Evolutionary conservation across 92 coral and sea anemone species (phyloP), one percentile per base, ranked within the genome.

Genomic region (Porites rus): DNA sequence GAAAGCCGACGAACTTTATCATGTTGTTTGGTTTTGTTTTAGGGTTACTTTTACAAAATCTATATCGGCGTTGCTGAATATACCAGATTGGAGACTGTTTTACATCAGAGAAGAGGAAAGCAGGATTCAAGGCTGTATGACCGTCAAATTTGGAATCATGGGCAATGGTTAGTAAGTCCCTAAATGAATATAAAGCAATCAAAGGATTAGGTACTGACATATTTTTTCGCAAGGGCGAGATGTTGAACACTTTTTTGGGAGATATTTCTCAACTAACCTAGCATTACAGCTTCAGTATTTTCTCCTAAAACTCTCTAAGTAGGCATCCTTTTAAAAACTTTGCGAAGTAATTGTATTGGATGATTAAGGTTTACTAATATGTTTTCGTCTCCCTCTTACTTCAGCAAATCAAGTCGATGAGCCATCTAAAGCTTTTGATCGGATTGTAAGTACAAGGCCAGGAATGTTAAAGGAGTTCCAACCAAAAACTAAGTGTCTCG

Each of bases 41-140:
- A 94, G 98, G 71, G 78, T 65, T 16, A 62, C 65, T 65, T 94
- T 94, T 28, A 58, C 72, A 9, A 66, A 64, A 16, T 67, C 65
- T 3, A 79, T 94, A 68, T 77, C 94, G 7, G 19, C 50, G 10
- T 89, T 80, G 11, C 85, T 94, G n/a, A 78, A 63, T 3, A 79
- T 92, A 75, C 88, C 96, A 12, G 21, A 75, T 5, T 94, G 98
- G 98, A 92, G 94, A 10, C 72, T 94, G 16, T 78, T 87, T 22
- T 84, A 93, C 73, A 85, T 90, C n/a, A 76, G 95, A 67, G 59
- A 72, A 25, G 72, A 74, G n/a, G 24, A 12, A 22, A 81, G 79
- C 79, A 53, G 69, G 19, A 56, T 70, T 9, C 38, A 65, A 19
- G 87, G 74, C 56, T 94, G 98, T 46, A 18, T 85, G 75, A 90